Evolutionary conservation across 2,113 vertebrate species (phyloP), one percentile per base, ranked within the genome.

Genomic region (Phaethon lepturus): DNA sequence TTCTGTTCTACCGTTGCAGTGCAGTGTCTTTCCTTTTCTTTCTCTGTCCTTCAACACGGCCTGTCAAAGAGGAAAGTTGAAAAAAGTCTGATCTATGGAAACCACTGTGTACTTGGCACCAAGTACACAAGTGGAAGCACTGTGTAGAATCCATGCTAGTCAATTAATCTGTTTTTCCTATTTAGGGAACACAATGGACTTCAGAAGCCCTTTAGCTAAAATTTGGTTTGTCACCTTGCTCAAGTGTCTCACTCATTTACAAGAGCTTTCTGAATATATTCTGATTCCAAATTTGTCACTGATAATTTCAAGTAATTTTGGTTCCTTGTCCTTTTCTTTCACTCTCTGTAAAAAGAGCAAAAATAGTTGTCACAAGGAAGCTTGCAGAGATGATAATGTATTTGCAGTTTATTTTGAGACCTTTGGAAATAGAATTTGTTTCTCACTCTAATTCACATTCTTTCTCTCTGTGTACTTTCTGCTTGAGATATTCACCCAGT

Each of bases 361-460:
- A 90, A 89, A 78, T 66, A 75, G 33, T 68, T 74, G 45, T 84
- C 31, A 62, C 38, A 74, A 47, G 72, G 53, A 84, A 91, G 24
- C 35, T 69, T 67, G 18, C 33, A 44, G 38, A 77, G 63, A 42
- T 60, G 6, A 77, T 53, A 76, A 90, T 0, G 0, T 50, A 45
- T 80, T 88, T 86, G 18, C 19, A 77, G 40, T 75, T 90, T 74
- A 83, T 95, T 95, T 91, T 95, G 50, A 95, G 47, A 74, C 28
- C 10, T 68, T 77, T 59, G 60, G 50, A 91, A 88, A 73, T 3
- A 64, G 29, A 80, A 80, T 68, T 86, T 93, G 8, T 73, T 96
- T 91, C 50, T 93, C 49, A 69, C 29, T 35, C 10, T 68, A 88
- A 56, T 53, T 86, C 7, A 42, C 11, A 33, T 79, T 86, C 13